phyloP scores from a whole-genome alignment of 1,140 invertebrate genomes.

The Dreissena polymorpha region DNA sequence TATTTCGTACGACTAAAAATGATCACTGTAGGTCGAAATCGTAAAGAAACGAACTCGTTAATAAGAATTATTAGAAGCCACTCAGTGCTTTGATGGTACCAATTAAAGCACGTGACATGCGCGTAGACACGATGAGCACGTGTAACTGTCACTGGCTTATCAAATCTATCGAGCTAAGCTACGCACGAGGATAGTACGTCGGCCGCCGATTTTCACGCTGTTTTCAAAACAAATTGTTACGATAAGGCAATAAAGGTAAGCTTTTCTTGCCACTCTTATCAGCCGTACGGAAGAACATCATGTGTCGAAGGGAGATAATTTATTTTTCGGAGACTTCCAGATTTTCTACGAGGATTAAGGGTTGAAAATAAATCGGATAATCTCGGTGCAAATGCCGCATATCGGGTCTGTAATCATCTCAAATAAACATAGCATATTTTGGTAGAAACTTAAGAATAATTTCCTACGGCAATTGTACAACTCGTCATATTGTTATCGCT shows the following conservation, averaged over 20 bases:
- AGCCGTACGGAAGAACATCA: not conserved
- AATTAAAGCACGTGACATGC: no score
- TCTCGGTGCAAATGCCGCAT: constrained; percentile 21
- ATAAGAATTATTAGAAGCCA: no score
- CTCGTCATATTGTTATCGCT: not conserved
- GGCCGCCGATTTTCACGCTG: not conserved
- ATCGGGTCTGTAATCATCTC: constrained; percentile 24
- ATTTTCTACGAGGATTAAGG: not conserved
- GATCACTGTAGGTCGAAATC: no score
- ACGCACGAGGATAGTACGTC: no score
- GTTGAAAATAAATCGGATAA: constrained; percentile 18
- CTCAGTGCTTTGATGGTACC: no score
- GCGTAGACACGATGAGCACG: not conserved
- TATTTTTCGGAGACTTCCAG: not conserved
- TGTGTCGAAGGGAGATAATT: not conserved
- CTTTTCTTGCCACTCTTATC: not conserved
- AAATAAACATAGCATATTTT: constrained; percentile 31
- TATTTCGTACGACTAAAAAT: no score
- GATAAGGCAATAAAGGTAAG: not conserved
- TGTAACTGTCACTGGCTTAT: not conserved
- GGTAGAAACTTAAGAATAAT: constrained; percentile 23
- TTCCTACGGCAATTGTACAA: not conserved
- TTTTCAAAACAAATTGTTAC: not conserved
- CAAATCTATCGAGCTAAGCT: not conserved
- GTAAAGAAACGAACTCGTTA: no score